phyloP scores from a whole-genome alignment of 2,113 vertebrate genomes.

The Pseudorectes ferrugineus region DNA sequence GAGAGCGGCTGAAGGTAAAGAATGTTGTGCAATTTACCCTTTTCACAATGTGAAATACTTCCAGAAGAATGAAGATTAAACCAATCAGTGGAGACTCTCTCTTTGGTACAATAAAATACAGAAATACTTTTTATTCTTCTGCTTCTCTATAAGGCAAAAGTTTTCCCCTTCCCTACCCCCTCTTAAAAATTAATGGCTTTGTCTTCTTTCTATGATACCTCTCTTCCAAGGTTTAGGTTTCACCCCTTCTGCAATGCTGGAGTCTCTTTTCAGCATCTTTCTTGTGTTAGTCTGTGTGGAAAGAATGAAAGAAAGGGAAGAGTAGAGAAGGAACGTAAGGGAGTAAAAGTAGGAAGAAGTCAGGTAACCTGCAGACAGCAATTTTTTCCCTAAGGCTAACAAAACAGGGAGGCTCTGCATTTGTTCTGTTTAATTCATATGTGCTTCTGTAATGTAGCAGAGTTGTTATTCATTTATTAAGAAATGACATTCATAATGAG shows the following conservation, averaged over 20 bases:
- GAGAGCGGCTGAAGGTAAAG: neutral
- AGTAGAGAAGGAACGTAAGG: neutral
- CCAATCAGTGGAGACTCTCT: neutral
- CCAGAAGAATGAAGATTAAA: neutral
- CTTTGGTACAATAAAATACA: neutral
- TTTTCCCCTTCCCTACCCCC: neutral
- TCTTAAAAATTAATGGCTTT: neutral
- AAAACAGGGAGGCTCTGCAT: neutral
- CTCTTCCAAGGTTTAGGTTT: neutral
- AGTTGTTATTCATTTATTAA: neutral
- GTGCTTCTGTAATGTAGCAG: fast-evolving
- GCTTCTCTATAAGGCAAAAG: neutral
- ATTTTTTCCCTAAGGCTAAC: neutral
- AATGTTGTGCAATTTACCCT: neutral
- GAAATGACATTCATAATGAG: neutral
- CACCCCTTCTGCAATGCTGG: neutral
- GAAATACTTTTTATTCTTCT: neutral
- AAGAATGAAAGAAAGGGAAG: neutral
- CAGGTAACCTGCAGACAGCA: neutral
- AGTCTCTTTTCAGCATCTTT: neutral
- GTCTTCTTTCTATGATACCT: neutral
- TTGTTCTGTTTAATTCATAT: neutral
- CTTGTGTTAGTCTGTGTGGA: neutral
- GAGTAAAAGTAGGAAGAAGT: neutral
- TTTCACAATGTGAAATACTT: neutral